Percentiles rank a stretch among this genome's conserved stretches.
These are phyloP conservation scores for Ceratothoa steindachneri DNA, from an alignment of 2,888 invertebrate genomes.

Conservation along the genomic window DNA sequence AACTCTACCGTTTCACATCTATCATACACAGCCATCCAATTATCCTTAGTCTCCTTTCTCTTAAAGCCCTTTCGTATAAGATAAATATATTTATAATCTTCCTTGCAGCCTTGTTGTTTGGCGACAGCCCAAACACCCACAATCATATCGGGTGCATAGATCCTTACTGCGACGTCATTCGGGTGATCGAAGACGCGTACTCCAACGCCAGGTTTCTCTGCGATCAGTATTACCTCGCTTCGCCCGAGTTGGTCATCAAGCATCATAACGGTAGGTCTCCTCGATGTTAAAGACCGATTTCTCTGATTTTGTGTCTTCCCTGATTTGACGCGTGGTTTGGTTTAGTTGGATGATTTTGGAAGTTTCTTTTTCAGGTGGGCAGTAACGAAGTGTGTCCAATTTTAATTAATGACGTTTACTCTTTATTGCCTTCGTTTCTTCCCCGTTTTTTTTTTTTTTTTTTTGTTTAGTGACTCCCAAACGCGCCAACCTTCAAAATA, in stretches of 20 bases:
- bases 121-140: conserved; percentile 49
- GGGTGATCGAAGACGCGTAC: conserved; percentile 89
- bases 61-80: no score
- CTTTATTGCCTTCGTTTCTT: no score
- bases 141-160: conserved; percentile 92
- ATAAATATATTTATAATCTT: no score
- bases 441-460: no score
- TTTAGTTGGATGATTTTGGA: not conserved
- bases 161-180: conserved; percentile 85
- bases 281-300: not conserved
- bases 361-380: not conserved
- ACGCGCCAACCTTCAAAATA: no score
- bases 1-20: no score
- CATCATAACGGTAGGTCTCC: conserved; percentile 67
- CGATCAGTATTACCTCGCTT: conserved; percentile 93
- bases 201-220: conserved; percentile 96
- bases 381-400: no score
- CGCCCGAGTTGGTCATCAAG: conserved; percentile 78
- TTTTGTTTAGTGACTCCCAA: no score
- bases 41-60: no score
- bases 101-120: conserved; percentile 43
- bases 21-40: no score
- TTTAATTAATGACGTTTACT: no score
- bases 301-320: no score
- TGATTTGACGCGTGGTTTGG: not conserved